Base-by-base conservation (phyloP, 2,113 vertebrate species). In the Hypomesus transpacificus region DNA sequence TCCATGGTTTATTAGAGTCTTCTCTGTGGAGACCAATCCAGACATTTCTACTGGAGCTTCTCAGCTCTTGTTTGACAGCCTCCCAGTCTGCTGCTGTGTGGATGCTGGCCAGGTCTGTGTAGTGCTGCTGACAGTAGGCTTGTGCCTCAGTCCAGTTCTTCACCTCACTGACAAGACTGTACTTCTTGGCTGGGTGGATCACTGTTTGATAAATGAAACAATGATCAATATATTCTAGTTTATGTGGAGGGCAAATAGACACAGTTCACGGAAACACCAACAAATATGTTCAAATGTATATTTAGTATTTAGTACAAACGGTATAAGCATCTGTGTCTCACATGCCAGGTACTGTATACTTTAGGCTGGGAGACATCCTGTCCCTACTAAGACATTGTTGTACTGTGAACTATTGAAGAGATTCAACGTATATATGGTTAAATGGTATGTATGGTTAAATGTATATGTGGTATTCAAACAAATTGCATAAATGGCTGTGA, bases 11-110 rank as follows among this genome's bases (percentile, higher is more conserved):
- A 4, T 16, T 0, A 22, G 20, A 60, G 14, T 4, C 4, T 4
- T 60, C 4, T 60, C 2, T 60, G 21, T 60, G 21, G 58, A 60
- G 21, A 3, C 58, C 58, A 60, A 60, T 26, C 58, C 58, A 60
- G 20, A 60, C 21, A 60, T 60, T 13, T 14, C 21, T 22, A 16
- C 9, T 26, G 22, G 24, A 21, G 21, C 16, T 22, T 13, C 9
- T 14, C n/a, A 60, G 24, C 20, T 20, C 1, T 7, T 3, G 11
- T 60, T 11, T 9, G 21, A 24, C 14, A 14, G 58, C 58, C 34
- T 61, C 14, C 53, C 17, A 59, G 50, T 68, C 66, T 16, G 53
- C 51, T 54, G 11, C 66, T 53, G 22, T 68, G n/a, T 66, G 39
- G 11, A 66, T 24, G 17, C 46, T 21, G 64, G 22, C 20, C 66